phyloP scores from a whole-genome alignment of 2,888 invertebrate genomes.

The Pterostichus niger region DNA sequence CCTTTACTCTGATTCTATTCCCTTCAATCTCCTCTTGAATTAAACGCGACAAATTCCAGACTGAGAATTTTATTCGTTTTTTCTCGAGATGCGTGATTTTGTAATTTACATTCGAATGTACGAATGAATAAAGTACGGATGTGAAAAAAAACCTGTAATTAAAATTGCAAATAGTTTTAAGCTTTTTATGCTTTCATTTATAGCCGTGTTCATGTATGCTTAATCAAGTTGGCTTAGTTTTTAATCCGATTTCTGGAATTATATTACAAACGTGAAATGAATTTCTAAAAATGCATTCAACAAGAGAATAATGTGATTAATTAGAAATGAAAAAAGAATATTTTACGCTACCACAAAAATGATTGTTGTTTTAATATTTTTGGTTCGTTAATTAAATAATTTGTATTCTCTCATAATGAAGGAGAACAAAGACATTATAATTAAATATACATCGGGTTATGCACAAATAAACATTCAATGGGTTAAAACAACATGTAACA shows the following conservation, averaged over 20 bases:
- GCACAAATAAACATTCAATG: constrained; percentile 24
- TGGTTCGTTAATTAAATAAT: constrained; percentile 6
- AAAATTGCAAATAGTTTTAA: constrained; percentile 44
- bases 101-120: constrained; percentile 7
- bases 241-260: constrained; percentile 36
- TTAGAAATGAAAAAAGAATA: constrained; percentile 4
- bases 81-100: constrained; percentile 1
- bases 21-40: constrained; percentile 5
- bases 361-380: not conserved
- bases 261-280: constrained; percentile 27
- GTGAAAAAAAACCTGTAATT: constrained; percentile 31
- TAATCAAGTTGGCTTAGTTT: constrained; percentile 10
- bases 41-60: not conserved
- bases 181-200: not conserved
- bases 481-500: not conserved
- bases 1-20: not conserved
- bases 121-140: not conserved
- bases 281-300: constrained; percentile 27
- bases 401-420: constrained; percentile 10
- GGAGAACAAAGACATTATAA: constrained; percentile 5
- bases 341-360: not conserved
- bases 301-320: constrained; percentile 31
- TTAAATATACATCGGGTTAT: constrained; percentile 26
- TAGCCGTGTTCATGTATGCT: constrained; percentile 35
- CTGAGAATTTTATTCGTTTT: not conserved